Conservation (phyloP, 2,888 invertebrate species). For the Epsilonema sp. region DNA sequence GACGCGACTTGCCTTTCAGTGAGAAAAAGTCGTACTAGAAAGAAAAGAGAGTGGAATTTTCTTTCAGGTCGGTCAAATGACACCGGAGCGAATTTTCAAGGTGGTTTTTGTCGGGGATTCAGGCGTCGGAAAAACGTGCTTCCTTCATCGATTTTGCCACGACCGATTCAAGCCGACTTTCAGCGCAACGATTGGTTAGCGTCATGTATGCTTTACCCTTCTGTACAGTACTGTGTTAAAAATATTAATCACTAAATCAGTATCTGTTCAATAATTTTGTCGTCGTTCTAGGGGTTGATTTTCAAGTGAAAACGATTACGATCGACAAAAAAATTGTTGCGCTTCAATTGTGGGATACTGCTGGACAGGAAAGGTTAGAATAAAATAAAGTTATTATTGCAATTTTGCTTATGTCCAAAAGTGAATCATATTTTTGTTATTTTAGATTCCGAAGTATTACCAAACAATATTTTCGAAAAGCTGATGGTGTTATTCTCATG, state of each 20-base stretch:
- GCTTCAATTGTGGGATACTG: slow-evolving; percentile 39
- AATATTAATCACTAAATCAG: too few relatives aligned
- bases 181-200: slow-evolving; percentile 35
- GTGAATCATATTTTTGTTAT: too few relatives aligned
- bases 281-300: slow-evolving; percentile 34
- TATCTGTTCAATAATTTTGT: too few relatives aligned
- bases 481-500: slow-evolving; percentile 39
- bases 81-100: slow-evolving; percentile 36
- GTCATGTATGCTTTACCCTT: slow-evolving; percentile 39
- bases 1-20: too few relatives aligned
- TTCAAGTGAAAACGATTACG: slow-evolving; percentile 34
- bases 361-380: slow-evolving; percentile 37
- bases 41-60: neutral
- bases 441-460: slow-evolving; percentile 38
- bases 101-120: too few relatives aligned
- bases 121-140: slow-evolving; percentile 40
- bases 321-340: slow-evolving; percentile 31
- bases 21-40: too few relatives aligned
- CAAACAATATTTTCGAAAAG: slow-evolving; percentile 40
- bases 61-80: slow-evolving; percentile 13
- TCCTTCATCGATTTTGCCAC: slow-evolving; percentile 38
- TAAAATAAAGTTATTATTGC: neutral
- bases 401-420: neutral
- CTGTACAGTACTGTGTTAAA: too few relatives aligned
- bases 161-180: slow-evolving; percentile 37